Percentiles rank a stretch among this genome's conserved stretches.
These are phyloP conservation scores for Apodemia hepburni DNA, from an alignment of 2,888 invertebrate species.

Conservation along the genomic window DNA sequence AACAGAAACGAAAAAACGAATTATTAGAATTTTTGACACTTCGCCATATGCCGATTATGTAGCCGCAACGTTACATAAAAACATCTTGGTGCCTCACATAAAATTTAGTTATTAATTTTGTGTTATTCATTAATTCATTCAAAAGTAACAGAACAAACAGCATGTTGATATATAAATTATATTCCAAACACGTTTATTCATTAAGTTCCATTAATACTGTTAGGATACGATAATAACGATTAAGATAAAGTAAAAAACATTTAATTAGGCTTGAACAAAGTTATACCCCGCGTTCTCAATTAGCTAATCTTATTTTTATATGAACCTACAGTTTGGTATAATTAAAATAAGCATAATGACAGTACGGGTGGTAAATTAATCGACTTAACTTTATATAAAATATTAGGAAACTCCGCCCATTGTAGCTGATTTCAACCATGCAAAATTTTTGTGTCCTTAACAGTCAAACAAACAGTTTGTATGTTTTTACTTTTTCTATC, in stretches of 20 bases:
- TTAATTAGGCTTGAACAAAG: neutral
- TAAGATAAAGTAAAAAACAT: neutral
- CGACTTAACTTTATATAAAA: neutral
- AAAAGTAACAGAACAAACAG: neutral
- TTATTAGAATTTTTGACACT: no score
- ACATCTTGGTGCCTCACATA: no score
- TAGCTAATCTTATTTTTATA: conserved; percentile 3
- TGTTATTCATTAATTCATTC: neutral
- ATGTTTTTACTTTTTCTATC: no score
- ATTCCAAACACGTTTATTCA: neutral
- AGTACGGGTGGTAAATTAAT: neutral
- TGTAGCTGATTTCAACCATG: neutral
- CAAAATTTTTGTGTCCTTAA: neutral
- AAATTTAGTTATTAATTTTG: no score
- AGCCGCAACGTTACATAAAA: no score
- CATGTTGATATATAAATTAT: neutral
- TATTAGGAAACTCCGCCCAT: neutral
- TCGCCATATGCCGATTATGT: neutral
- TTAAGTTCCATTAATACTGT: neutral
- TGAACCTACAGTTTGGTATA: neutral
- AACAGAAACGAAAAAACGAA: no score
- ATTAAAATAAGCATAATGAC: neutral
- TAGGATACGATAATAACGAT: neutral
- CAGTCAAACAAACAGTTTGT: no score
- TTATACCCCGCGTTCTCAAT: neutral